Evolutionary conservation across 1,140 invertebrate genomes (phyloP).

Genomic region (Drosophila trapezifrons): DNA sequence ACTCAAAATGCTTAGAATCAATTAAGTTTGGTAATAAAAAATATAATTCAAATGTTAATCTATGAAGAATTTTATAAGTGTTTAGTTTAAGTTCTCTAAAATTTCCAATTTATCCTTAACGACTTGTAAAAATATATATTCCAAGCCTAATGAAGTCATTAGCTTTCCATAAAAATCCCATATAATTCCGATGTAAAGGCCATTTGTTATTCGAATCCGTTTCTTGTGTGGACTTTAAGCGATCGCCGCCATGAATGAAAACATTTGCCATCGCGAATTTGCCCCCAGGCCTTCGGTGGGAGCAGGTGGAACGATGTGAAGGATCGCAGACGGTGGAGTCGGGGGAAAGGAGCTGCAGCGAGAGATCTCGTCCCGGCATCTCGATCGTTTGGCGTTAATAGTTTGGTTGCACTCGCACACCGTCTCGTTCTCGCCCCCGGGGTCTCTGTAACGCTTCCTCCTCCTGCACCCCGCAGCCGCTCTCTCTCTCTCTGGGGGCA

Average conservation of each 20-base stretch:
- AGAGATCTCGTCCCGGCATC: conserved; percentile 44
- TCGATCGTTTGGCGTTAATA: conserved; percentile 77
- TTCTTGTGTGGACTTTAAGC: conserved; percentile 2
- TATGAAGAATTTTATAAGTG: too few species aligned
- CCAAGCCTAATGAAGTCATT: neutral
- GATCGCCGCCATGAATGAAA: conserved; percentile 63
- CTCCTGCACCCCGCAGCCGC: neutral
- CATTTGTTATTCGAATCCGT: conserved; percentile 23
- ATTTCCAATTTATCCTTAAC: too few species aligned
- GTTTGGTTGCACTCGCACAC: conserved; percentile 62
- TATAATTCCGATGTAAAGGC: conserved; percentile 1
- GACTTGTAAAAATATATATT: too few species aligned
- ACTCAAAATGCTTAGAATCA: too few species aligned
- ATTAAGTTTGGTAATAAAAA: too few species aligned
- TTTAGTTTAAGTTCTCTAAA: neutral
- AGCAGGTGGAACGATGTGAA: conserved; percentile 65
- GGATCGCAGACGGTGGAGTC: neutral
- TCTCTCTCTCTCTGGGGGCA: conserved; percentile 41
- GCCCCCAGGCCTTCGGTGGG: conserved; percentile 45
- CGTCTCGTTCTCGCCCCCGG: conserved; percentile 22
- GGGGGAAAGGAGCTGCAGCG: neutral
- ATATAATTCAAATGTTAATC: too few species aligned
- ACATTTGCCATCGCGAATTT: conserved; percentile 55
- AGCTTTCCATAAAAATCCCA: neutral
- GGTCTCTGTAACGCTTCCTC: neutral